phyloP scores from a whole-genome alignment of 2,113 vertebrate genomes.

The Athene cunicularia region DNA sequence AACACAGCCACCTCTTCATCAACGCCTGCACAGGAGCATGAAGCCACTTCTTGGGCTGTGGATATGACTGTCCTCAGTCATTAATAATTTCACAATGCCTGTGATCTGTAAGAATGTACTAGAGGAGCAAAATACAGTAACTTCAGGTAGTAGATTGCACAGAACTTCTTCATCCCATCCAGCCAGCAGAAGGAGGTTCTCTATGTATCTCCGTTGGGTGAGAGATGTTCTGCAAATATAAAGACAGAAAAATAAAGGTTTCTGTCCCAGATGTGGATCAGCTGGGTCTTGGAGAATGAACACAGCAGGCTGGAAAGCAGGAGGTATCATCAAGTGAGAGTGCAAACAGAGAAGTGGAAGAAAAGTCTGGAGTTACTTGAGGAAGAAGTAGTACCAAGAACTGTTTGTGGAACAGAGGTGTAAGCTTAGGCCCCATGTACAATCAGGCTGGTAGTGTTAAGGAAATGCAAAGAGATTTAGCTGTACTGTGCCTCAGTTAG shows the following conservation, averaged over 20 bases:
- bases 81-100: background rate
- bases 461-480: background rate
- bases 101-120: background rate
- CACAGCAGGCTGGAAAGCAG: background rate
- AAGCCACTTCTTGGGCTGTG: background rate
- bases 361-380: background rate
- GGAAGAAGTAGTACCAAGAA: background rate
- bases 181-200: background rate
- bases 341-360: background rate
- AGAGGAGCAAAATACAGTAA: background rate
- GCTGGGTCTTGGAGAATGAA: background rate
- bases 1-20: background rate
- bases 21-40: background rate
- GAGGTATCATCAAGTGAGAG: background rate
- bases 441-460: too few relatives aligned
- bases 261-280: background rate
- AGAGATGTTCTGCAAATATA: background rate
- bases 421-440: too few relatives aligned
- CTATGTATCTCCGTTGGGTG: fast-evolving
- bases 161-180: background rate
- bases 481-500: background rate
- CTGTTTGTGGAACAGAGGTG: background rate
- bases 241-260: background rate
- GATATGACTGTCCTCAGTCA: background rate
- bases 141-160: background rate